These are phyloP conservation scores for Melangyna quadrimaculata DNA, from an alignment of 2,888 invertebrate genomes.

Conservation along the genomic window DNA sequence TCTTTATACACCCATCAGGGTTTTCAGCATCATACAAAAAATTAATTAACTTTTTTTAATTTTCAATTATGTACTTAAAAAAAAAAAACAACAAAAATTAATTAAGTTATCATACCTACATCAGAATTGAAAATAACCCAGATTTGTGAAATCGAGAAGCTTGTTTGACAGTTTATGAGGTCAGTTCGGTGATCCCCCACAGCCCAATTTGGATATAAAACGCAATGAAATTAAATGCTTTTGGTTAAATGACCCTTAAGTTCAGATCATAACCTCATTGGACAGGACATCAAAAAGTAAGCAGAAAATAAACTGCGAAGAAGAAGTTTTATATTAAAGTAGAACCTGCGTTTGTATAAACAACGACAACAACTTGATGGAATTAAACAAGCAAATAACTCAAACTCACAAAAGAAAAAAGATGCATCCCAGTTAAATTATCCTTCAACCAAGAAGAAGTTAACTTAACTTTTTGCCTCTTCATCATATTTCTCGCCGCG, in stretches of 20 bases:
- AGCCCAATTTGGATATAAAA: not conserved
- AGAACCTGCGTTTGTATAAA: not conserved
- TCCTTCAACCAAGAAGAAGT: conserved; percentile 14
- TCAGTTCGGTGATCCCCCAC: not conserved
- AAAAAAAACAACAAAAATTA: not conserved
- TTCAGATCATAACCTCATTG: not conserved
- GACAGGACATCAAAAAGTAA: too few relatives aligned
- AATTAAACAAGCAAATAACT: not conserved
- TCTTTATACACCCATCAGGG: too few relatives aligned
- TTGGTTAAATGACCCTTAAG: not conserved
- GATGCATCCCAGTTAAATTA: conserved; percentile 15
- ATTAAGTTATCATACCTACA: not conserved
- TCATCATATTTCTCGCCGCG: conserved; percentile 1
- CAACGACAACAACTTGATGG: not conserved
- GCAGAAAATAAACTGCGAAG: not conserved
- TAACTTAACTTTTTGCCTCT: conserved; percentile 13
- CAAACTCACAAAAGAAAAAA: too few relatives aligned
- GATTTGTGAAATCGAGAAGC: not conserved
- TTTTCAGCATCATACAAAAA: too few relatives aligned
- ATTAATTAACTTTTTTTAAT: not conserved
- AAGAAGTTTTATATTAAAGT: not conserved
- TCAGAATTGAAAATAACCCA: too few relatives aligned
- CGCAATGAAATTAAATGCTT: not conserved
- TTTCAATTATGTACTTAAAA: too few relatives aligned
- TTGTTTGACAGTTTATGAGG: not conserved